A percentile compares a stretch with the other conserved stretches of the same genome.
Conservation (phyloP, 2,113 vertebrate species). For the Phaethornis superciliosus region DNA sequence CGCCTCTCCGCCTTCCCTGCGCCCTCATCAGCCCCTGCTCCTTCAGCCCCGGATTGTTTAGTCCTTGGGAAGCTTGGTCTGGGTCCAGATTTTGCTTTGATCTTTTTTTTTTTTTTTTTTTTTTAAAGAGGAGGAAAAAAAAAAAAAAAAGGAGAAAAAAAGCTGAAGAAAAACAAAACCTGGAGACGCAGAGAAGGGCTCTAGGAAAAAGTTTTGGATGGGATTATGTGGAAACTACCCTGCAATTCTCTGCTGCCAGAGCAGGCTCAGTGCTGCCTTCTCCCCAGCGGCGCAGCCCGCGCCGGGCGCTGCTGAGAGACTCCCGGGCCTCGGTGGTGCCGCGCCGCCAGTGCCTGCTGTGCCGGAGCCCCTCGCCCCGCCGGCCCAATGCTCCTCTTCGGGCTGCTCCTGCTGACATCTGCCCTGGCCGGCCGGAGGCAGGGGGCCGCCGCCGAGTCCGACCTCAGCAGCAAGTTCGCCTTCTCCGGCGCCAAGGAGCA, state of each 20-base stretch:
- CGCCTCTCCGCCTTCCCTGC: not conserved
- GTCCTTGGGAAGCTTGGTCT: slow-evolving; percentile 75
- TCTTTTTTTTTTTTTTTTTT: not conserved
- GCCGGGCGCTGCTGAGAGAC: slow-evolving; percentile 84
- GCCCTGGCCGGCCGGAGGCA: slow-evolving; percentile 85
- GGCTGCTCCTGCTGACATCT: slow-evolving; percentile 88
- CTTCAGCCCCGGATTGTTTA: slow-evolving; percentile 61
- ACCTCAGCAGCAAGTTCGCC: slow-evolving; percentile 87
- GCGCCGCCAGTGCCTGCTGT: slow-evolving; percentile 68
- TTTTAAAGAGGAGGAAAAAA: not conserved
- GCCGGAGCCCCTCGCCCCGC: slow-evolving; percentile 73
- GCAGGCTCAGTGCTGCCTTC: slow-evolving; percentile 83
- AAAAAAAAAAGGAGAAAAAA: not conserved
- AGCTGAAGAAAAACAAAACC: slow-evolving; percentile 49
- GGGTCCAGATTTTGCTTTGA: slow-evolving; percentile 72
- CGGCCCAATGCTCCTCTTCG: slow-evolving; percentile 96
- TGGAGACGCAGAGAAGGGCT: slow-evolving; percentile 69
- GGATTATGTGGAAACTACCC: slow-evolving; percentile 93
- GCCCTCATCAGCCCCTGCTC: not conserved
- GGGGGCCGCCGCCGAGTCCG: slow-evolving; percentile 87
- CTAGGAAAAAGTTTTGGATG: slow-evolving; percentile 80
- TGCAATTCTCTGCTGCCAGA: slow-evolving; percentile 82
- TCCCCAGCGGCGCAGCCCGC: slow-evolving; percentile 76
- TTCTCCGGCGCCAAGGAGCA: slow-evolving; percentile 88
- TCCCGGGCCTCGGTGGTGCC: slow-evolving; percentile 72